Percentiles rank a stretch among this genome's conserved stretches.
Conservation (phyloP, 2,113 vertebrate species). For the Myocastor coypus region DNA sequence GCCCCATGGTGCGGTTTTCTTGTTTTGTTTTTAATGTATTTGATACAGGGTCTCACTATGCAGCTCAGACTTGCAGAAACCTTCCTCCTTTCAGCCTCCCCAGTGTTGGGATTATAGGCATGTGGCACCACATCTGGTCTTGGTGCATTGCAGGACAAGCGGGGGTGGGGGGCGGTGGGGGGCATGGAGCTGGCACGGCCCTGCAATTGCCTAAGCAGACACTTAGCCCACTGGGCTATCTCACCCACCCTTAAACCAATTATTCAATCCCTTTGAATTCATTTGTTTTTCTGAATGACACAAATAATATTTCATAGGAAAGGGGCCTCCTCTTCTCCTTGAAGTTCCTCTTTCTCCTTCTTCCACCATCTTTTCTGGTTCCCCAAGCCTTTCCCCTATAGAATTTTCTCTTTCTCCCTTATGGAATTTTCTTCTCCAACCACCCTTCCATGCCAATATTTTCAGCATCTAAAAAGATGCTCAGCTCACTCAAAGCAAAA, state of each 20-base stretch:
- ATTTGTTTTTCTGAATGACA: neutral
- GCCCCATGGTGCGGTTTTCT: too few species aligned
- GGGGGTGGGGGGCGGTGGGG: too few species aligned
- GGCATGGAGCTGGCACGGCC: too few species aligned
- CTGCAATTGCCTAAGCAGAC: too few species aligned
- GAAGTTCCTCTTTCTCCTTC: neutral
- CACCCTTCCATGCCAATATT: neutral
- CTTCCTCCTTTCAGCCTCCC: too few species aligned
- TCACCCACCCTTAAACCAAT: neutral
- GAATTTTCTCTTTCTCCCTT: neutral
- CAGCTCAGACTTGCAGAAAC: too few species aligned
- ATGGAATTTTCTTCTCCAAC: conserved; percentile 2
- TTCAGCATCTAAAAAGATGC: neutral
- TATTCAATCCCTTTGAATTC: neutral
- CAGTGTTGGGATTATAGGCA: too few species aligned
- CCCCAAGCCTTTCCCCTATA: neutral
- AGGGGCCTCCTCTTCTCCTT: neutral
- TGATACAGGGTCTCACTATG: too few species aligned
- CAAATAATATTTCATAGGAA: neutral
- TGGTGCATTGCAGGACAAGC: too few species aligned
- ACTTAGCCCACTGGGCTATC: too few species aligned
- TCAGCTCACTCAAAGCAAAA: neutral
- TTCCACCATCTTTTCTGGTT: neutral
- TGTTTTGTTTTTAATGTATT: too few species aligned
- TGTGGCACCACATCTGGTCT: too few species aligned